phyloP scores from a whole-genome alignment of 1,140 invertebrate genomes.

The Macrobrachium rosenbergii region DNA sequence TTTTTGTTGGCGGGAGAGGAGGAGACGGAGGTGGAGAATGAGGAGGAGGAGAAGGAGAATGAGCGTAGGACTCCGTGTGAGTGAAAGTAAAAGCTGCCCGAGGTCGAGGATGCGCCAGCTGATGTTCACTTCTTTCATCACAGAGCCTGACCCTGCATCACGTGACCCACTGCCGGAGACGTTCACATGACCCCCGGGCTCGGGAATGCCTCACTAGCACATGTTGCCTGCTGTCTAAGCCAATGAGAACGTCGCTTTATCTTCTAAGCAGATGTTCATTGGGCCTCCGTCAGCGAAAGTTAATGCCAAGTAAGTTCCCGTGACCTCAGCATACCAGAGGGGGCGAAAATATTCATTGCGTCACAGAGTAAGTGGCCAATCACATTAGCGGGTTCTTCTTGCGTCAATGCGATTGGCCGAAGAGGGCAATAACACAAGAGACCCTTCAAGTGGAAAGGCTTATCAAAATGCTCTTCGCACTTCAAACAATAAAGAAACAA shows the following conservation, averaged over 20 bases:
- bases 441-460: too few species aligned
- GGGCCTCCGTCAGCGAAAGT: background rate
- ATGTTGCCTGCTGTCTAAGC: background rate
- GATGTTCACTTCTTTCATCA: slow-evolving; percentile 9
- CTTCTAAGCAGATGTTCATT: background rate
- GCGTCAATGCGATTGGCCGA: too few species aligned
- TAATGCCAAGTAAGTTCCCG: background rate
- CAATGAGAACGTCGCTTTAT: background rate
- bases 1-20: too few species aligned
- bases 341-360: slow-evolving; percentile 2
- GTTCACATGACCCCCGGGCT: slow-evolving; percentile 4
- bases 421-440: too few species aligned
- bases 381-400: too few species aligned
- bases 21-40: background rate
- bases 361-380: background rate
- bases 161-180: slow-evolving; percentile 21
- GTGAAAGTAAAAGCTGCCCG: slow-evolving; percentile 22
- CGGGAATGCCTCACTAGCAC: background rate
- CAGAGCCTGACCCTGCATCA: slow-evolving; percentile 5
- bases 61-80: background rate
- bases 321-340: slow-evolving; percentile 2
- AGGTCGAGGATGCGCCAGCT: slow-evolving; percentile 18
- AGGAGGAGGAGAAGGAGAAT: background rate
- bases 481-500: too few species aligned
- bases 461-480: too few species aligned